Evolutionary conservation across 2,888 invertebrate species (phyloP).

Genomic region (Ophion costatus): DNA sequence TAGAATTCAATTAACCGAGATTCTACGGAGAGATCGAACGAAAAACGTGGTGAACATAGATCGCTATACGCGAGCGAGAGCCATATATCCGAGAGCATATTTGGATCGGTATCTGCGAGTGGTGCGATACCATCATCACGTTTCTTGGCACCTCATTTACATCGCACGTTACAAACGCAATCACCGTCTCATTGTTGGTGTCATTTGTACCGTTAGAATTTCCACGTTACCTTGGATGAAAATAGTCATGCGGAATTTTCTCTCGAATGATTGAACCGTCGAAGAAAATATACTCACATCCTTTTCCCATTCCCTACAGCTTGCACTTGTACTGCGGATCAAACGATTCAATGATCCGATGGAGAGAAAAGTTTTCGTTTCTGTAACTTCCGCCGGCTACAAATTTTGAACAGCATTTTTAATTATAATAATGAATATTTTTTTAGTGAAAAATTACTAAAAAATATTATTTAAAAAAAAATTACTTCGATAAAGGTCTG

Average conservation of each 20-base stretch:
- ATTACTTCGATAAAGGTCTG: too few relatives aligned
- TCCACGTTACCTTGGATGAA: not conserved
- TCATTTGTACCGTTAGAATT: slow-evolving; percentile 29
- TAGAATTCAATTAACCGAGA: slow-evolving; percentile 49
- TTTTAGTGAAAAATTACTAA: too few relatives aligned
- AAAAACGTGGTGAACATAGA: slow-evolving; percentile 16
- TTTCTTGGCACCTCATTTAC: slow-evolving; percentile 41
- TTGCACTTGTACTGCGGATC: not conserved
- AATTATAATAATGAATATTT: too few relatives aligned
- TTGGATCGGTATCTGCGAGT: slow-evolving; percentile 31
- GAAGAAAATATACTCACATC: not conserved
- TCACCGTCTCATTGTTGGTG: slow-evolving; percentile 23
- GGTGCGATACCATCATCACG: slow-evolving; percentile 38
- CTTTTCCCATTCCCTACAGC: not conserved
- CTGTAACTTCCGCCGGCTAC: not conserved
- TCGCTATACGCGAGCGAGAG: slow-evolving; percentile 17
- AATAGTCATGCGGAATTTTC: not conserved
- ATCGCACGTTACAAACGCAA: slow-evolving; percentile 19
- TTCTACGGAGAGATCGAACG: slow-evolving; percentile 47
- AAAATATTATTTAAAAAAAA: too few relatives aligned
- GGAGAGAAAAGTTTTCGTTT: not conserved
- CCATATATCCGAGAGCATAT: slow-evolving; percentile 12
- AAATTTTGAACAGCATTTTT: not conserved
- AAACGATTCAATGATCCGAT: too few relatives aligned
- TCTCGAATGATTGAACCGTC: not conserved